phyloP scores from a whole-genome alignment of 2,888 invertebrate species.

The Leptinotarsa juncta region DNA sequence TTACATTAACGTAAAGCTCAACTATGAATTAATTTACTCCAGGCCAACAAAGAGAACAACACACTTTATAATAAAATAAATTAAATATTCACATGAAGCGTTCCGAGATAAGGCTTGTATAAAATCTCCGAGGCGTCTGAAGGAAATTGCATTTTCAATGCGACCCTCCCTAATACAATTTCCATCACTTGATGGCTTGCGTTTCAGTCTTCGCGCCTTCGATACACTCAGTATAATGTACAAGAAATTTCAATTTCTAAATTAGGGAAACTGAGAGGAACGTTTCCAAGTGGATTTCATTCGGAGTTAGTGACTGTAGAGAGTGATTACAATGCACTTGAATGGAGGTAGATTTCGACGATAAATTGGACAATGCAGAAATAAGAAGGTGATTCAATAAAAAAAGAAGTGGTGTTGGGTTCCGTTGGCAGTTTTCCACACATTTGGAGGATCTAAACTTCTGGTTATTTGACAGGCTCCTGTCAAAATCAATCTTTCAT shows the following conservation, averaged over 20 bases:
- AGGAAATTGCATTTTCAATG: conserved; percentile 61
- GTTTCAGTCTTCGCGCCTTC: conserved; percentile 45
- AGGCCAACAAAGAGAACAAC: conserved; percentile 37
- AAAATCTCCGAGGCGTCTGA: conserved; percentile 59
- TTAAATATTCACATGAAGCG: conserved; percentile 49
- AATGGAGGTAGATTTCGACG: not conserved
- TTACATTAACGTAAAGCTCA: conserved; percentile 4
- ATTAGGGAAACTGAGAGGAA: conserved; percentile 4
- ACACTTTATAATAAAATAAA: conserved; percentile 43
- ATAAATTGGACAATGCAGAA: not conserved
- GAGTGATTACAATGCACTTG: not conserved
- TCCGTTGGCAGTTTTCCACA: too few species aligned
- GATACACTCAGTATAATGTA: conserved; percentile 30
- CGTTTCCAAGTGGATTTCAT: not conserved
- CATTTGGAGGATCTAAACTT: too few species aligned
- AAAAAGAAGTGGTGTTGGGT: too few species aligned
- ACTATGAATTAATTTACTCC: conserved; percentile 37
- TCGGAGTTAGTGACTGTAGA: not conserved
- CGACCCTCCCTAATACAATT: conserved; percentile 61
- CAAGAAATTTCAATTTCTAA: conserved; percentile 14
- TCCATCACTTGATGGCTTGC: conserved; percentile 61
- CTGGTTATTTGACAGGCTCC: too few species aligned
- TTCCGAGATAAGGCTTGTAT: conserved; percentile 53
- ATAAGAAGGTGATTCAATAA: too few species aligned
- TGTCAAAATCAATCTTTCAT: too few species aligned